Evolutionary conservation across 2,113 vertebrate species (phyloP).

Genomic region (Rhynchomys soricoides): DNA sequence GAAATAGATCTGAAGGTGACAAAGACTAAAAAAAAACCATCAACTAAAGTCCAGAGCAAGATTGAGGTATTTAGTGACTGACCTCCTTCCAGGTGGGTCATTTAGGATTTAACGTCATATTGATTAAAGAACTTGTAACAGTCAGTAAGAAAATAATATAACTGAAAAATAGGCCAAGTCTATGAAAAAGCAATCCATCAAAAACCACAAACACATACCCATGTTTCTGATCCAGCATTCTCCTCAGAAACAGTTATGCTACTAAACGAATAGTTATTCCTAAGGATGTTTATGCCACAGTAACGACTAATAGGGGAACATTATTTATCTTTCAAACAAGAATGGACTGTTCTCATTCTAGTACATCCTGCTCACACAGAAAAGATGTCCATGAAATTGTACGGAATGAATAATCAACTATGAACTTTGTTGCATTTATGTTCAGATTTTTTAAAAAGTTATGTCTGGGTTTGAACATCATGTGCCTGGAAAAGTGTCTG

Average conservation of each 20-base stretch:
- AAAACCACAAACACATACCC: neutral
- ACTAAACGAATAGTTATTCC: neutral
- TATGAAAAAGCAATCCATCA: neutral
- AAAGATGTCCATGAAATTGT: neutral
- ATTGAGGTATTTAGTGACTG: neutral
- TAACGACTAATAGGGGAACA: neutral
- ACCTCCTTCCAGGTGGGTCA: neutral
- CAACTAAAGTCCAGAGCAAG: neutral
- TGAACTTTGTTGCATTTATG: neutral
- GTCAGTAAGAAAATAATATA: neutral
- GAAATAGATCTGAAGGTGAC: neutral
- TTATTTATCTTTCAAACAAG: slow-evolving; percentile 1
- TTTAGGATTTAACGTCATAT: neutral
- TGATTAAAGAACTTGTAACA: neutral
- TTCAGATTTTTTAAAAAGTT: neutral
- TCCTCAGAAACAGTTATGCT: neutral
- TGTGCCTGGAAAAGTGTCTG: neutral
- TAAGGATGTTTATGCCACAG: neutral
- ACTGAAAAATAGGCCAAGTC: neutral
- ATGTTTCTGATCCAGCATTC: neutral
- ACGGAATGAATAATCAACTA: neutral
- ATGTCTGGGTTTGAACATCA: neutral
- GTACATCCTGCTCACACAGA: neutral
- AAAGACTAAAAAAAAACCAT: neutral
- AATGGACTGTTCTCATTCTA: neutral